A percentile compares a stretch with the other conserved stretches of the same genome.
Evolutionary conservation across 64 coral and sea anemone species (phyloP).

Genomic region (Porites australiensis): DNA sequence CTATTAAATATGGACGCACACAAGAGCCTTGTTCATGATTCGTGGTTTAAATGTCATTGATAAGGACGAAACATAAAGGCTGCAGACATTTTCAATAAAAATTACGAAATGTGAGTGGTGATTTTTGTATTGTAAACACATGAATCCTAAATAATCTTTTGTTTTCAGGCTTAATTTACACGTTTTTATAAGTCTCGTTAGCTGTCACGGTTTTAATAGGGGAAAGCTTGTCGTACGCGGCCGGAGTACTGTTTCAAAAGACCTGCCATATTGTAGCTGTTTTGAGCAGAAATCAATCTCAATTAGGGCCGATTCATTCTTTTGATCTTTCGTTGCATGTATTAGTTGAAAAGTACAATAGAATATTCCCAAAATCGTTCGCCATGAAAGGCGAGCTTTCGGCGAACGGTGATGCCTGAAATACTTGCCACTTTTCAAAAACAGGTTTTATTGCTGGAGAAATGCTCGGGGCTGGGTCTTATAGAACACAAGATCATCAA

Average conservation of each 20-base stretch:
- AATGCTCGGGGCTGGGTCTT: background rate
- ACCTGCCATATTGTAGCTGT: no score
- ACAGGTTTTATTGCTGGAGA: background rate
- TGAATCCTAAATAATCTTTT: background rate
- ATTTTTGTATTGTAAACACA: background rate
- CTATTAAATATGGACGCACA: background rate
- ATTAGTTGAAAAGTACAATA: background rate
- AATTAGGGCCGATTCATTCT: background rate
- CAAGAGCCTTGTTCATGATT: conserved; percentile 1
- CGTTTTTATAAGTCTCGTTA: background rate
- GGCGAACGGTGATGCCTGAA: conserved; percentile 1
- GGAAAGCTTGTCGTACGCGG: background rate
- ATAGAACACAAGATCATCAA: background rate
- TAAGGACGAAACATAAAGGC: background rate
- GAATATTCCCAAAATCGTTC: background rate
- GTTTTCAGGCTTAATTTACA: conserved; percentile 3
- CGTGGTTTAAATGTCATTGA: conserved; percentile 6
- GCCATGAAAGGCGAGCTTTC: background rate
- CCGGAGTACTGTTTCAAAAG: background rate
- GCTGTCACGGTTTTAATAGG: background rate
- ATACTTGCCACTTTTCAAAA: background rate
- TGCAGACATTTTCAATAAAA: conserved; percentile 4
- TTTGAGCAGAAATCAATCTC: background rate
- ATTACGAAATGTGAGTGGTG: background rate
- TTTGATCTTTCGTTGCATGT: background rate